A percentile compares a stretch with the other conserved stretches of the same genome.
Evolutionary conservation across 2,888 invertebrate species (phyloP).

Genomic region (Epinotia nisella): DNA sequence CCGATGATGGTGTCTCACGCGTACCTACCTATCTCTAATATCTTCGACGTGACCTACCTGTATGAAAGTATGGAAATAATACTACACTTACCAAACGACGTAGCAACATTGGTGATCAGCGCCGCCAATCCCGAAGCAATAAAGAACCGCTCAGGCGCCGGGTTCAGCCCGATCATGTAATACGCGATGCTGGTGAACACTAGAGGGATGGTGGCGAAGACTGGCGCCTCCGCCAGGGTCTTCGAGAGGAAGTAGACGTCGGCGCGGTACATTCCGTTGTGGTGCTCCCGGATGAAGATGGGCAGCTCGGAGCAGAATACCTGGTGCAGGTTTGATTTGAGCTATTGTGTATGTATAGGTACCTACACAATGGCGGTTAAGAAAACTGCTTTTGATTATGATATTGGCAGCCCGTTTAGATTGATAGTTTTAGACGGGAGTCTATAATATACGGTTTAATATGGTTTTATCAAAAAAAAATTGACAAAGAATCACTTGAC

Average conservation of each 20-base stretch:
- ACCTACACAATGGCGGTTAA: background rate
- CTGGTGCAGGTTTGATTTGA: conserved; percentile 69
- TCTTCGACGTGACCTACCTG: too few relatives aligned
- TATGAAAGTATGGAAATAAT: background rate
- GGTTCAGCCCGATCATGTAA: conserved; percentile 94
- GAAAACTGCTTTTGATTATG: too few relatives aligned
- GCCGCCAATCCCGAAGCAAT: conserved; percentile 89
- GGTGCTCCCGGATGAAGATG: conserved; percentile 94
- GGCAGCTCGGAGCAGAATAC: conserved; percentile 96
- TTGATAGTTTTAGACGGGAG: too few relatives aligned
- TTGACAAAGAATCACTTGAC: too few relatives aligned
- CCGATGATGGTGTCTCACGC: too few relatives aligned
- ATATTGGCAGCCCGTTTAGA: too few relatives aligned
- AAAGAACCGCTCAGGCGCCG: conserved; percentile 88
- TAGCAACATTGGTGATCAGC: conserved; percentile 94
- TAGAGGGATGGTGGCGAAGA: conserved; percentile 92
- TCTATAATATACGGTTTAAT: too few relatives aligned
- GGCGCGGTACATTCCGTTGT: conserved; percentile 95
- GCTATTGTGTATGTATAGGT: background rate
- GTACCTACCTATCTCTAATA: too few relatives aligned
- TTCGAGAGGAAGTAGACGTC: conserved; percentile 96
- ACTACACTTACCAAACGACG: conserved; percentile 90
- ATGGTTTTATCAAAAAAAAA: too few relatives aligned
- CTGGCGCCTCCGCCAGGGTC: conserved; percentile 94
- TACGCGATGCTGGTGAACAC: conserved; percentile 93